A percentile compares a stretch with the other conserved stretches of the same genome.
Evolutionary conservation across 53 echinoderm and acorn worm genomes (phyloP).

Genomic region (Echinarachnius parma): DNA sequence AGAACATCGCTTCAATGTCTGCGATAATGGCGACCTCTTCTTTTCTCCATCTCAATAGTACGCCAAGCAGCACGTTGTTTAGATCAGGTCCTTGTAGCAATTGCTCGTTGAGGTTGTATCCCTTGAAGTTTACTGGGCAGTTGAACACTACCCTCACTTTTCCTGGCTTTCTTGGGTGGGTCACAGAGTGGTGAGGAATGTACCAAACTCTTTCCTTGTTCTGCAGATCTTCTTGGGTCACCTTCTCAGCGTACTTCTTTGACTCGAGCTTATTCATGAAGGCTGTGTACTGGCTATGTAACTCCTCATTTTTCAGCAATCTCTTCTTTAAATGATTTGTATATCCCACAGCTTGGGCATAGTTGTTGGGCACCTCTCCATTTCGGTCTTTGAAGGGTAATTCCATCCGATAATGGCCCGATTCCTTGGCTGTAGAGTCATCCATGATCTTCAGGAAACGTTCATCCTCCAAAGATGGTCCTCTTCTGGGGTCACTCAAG

Average conservation of each 20-base stretch:
- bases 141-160: constrained; percentile 64
- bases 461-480: constrained; percentile 58
- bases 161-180: constrained; percentile 48
- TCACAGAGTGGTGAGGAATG: constrained; percentile 48
- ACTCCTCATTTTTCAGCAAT: constrained; percentile 36
- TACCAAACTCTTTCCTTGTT: constrained; percentile 42
- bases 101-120: not conserved
- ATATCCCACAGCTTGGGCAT: constrained; percentile 41
- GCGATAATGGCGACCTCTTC: constrained; percentile 37
- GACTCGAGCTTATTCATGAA: constrained; percentile 60
- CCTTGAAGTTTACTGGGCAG: constrained; percentile 44
- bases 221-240: constrained; percentile 20
- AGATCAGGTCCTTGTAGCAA: constrained; percentile 18
- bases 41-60: constrained; percentile 31
- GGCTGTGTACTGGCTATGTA: constrained; percentile 41
- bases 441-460: constrained; percentile 63
- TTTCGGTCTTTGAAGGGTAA: constrained; percentile 51
- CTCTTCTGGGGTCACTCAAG: constrained; percentile 26
- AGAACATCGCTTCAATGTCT: constrained; percentile 24
- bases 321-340: constrained; percentile 34
- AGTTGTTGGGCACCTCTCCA: constrained; percentile 52
- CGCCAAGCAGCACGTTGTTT: constrained; percentile 34
- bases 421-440: constrained; percentile 36
- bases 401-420: constrained; percentile 44
- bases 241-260: constrained; percentile 55